Conservation (phyloP, 1,140 invertebrate species). For the Pachyrhynchus sulphureomaculatus region DNA sequence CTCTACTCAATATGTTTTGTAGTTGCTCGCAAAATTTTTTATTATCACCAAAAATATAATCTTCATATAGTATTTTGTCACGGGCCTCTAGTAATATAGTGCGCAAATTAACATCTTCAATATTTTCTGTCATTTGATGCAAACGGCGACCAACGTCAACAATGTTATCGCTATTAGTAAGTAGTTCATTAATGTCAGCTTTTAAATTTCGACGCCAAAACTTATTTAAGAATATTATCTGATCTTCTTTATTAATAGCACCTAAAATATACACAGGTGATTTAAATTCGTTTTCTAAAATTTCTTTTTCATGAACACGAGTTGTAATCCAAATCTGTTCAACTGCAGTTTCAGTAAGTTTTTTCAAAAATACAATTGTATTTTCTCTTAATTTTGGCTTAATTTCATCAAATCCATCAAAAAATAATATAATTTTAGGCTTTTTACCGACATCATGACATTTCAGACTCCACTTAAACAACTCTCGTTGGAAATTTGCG, state of each 20-base stretch:
- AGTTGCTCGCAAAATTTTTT: too few relatives aligned
- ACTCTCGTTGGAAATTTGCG: not conserved
- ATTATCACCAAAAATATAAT: too few relatives aligned
- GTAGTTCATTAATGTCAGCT: not conserved
- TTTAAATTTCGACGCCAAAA: not conserved
- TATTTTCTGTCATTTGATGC: too few relatives aligned
- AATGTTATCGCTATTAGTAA: too few relatives aligned
- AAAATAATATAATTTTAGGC: not conserved
- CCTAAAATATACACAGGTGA: not conserved
- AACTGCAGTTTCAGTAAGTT: not conserved
- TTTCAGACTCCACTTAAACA: not conserved
- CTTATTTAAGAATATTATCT: not conserved
- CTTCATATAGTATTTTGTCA: too few relatives aligned
- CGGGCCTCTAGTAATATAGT: too few relatives aligned
- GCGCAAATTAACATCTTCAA: too few relatives aligned
- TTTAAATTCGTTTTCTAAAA: not conserved
- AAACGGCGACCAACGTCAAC: too few relatives aligned
- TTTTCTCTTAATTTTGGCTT: not conserved
- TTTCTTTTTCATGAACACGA: not conserved
- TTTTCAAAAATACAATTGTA: not conserved
- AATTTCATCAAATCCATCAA: conserved; percentile 5
- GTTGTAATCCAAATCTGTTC: not conserved
- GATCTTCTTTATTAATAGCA: not conserved
- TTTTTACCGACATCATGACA: not conserved
- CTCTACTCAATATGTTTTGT: too few relatives aligned